Evolutionary conservation across 2,797 vertebrate species (phyloP).

Genomic region (Smutsia gigantea): DNA sequence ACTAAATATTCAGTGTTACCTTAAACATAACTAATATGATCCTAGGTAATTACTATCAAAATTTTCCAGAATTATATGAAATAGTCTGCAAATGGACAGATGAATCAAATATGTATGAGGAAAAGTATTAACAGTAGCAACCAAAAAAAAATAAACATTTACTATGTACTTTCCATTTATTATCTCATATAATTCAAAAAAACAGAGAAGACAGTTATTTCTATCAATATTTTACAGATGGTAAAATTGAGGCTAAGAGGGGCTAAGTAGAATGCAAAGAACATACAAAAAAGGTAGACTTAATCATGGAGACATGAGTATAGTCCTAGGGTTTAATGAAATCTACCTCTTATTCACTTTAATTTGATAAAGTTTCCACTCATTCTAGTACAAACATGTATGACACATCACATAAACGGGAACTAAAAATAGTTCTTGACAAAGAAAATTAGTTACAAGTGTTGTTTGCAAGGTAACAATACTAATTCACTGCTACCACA

Average conservation of each 20-base stretch:
- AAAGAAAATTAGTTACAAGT: slow-evolving; percentile 78
- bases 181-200: neutral
- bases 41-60: neutral
- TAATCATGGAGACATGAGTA: neutral
- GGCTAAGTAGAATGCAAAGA: neutral
- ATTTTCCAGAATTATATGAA: slow-evolving; percentile 14
- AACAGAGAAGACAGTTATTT: neutral
- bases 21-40: neutral
- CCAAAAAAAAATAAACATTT: slow-evolving; percentile 2
- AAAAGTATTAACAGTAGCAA: neutral
- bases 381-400: slow-evolving; percentile 66
- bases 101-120: slow-evolving; percentile 6
- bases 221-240: neutral
- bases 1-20: neutral
- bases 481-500: slow-evolving; percentile 71
- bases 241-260: neutral
- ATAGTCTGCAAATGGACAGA: neutral
- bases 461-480: slow-evolving; percentile 82
- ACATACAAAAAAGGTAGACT: neutral
- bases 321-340: neutral
- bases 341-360: slow-evolving; percentile 63
- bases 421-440: slow-evolving; percentile 75
- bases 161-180: neutral
- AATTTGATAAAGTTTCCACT: slow-evolving; percentile 71
- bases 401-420: slow-evolving; percentile 72